Evolutionary conservation across 2,888 invertebrate species (phyloP).

Genomic region (Crocallis elinguaria): DNA sequence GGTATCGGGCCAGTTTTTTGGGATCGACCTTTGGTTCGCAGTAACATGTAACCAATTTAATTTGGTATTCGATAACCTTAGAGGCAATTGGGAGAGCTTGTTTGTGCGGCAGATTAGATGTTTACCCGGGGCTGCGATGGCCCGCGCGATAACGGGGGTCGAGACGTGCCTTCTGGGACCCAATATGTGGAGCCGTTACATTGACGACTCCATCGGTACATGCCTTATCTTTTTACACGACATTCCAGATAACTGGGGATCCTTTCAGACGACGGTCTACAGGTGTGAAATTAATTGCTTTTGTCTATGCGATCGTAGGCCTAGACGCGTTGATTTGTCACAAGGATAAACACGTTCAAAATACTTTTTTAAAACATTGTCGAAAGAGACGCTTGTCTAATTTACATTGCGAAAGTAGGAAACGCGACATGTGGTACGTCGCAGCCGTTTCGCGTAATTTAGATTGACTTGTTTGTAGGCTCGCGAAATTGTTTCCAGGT

Average conservation of each 20-base stretch:
- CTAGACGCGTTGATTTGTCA: too few species aligned
- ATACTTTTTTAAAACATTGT: too few species aligned
- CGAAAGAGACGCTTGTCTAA: slow-evolving; percentile 10
- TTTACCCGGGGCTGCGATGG: slow-evolving; percentile 73
- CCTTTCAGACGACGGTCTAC: slow-evolving; percentile 13
- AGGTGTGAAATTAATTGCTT: slow-evolving; percentile 29
- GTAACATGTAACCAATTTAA: slow-evolving; percentile 70
- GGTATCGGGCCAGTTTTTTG: slow-evolving; percentile 43
- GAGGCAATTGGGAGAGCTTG: slow-evolving; percentile 73
- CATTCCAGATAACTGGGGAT: slow-evolving; percentile 52
- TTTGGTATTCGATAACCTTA: slow-evolving; percentile 75
- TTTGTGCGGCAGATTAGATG: slow-evolving; percentile 76
- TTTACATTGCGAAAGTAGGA: slow-evolving; percentile 24
- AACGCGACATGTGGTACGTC: slow-evolving; percentile 19
- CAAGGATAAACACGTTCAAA: too few species aligned
- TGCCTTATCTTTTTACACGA: slow-evolving; percentile 65
- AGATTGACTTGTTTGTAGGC: slow-evolving; percentile 71
- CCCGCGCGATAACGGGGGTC: slow-evolving; percentile 70
- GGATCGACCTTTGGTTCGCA: slow-evolving; percentile 51
- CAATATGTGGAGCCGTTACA: slow-evolving; percentile 67
- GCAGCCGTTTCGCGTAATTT: slow-evolving; percentile 57
- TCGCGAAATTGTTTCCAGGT: slow-evolving; percentile 62
- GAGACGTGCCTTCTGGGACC: slow-evolving; percentile 66
- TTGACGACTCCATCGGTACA: slow-evolving; percentile 67
- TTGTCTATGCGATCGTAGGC: slow-evolving; percentile 10